A percentile compares a stretch with the other conserved stretches of the same genome.
Conservation (phyloP, 2,113 vertebrate genomes). For the Oncorhynchus kisutch region DNA sequence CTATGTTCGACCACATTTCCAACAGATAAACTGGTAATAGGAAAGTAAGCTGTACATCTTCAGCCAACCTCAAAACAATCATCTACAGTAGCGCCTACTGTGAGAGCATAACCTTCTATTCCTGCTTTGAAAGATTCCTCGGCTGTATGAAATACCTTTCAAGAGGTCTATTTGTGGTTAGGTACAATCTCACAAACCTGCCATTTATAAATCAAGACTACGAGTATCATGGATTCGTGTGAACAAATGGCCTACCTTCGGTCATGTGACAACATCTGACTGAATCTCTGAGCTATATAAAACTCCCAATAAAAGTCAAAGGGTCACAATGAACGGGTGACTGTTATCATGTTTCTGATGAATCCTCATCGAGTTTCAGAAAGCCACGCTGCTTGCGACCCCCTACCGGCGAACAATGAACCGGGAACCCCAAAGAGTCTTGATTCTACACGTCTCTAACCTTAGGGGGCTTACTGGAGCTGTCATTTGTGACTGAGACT, state of each 20-base stretch:
- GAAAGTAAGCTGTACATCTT: no score
- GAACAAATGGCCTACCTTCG: background rate
- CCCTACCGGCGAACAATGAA: no score
- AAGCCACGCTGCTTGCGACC: no score
- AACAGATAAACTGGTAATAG: no score
- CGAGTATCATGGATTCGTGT: background rate
- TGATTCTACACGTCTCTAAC: no score
- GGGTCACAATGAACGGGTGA: conserved; percentile 55
- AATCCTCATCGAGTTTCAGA: no score
- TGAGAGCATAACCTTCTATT: background rate
- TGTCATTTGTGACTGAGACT: no score
- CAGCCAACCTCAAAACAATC: no score
- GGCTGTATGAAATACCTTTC: background rate
- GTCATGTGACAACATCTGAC: conserved; percentile 16
- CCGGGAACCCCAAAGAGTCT: no score
- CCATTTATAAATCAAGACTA: background rate
- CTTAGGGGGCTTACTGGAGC: no score
- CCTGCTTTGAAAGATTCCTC: background rate
- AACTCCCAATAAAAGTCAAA: conserved; percentile 33
- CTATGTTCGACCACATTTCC: no score
- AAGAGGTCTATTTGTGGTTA: background rate
- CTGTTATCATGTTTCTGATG: conserved; percentile 7
- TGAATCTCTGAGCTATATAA: conserved; percentile 15
- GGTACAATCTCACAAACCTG: background rate
- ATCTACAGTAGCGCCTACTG: no score